Evolutionary conservation across 2,113 vertebrate genomes (phyloP).

Genomic region (Engystomops pustulosus): DNA sequence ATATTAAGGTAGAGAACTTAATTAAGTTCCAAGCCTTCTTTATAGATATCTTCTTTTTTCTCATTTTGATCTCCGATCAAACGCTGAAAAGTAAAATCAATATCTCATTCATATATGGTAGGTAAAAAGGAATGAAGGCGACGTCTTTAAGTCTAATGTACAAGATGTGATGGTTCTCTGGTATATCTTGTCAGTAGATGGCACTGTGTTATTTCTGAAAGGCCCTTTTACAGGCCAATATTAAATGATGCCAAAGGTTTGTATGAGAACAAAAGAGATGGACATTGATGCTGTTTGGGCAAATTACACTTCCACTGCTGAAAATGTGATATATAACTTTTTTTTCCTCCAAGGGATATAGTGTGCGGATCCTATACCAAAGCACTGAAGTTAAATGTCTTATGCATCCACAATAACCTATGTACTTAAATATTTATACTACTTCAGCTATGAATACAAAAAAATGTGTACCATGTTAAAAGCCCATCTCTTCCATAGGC

Average conservation of each 20-base stretch:
- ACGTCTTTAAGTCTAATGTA: neutral
- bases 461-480: neutral
- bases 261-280: slow-evolving; percentile 42
- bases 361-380: slow-evolving; percentile 31
- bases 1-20: neutral
- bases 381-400: slow-evolving; percentile 49
- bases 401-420: slow-evolving; percentile 11
- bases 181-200: slow-evolving; percentile 47
- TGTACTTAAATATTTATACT: slow-evolving; percentile 38
- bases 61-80: neutral
- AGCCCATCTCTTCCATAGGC: neutral
- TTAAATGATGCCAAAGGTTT: slow-evolving; percentile 18
- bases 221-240: neutral
- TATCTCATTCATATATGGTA: neutral
- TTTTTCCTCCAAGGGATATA: slow-evolving; percentile 42
- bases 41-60: neutral
- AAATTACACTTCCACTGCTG: slow-evolving; percentile 36
- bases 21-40: neutral
- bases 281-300: slow-evolving; percentile 37
- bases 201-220: slow-evolving; percentile 51
- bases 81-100: neutral
- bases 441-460: neutral
- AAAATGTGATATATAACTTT: slow-evolving; percentile 42
- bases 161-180: neutral
- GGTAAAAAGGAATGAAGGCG: neutral